Evolutionary conservation across 2,797 vertebrate genomes (phyloP), one percentile per base, ranked within the genome.

Genomic region (Amblyraja radiata): DNA sequence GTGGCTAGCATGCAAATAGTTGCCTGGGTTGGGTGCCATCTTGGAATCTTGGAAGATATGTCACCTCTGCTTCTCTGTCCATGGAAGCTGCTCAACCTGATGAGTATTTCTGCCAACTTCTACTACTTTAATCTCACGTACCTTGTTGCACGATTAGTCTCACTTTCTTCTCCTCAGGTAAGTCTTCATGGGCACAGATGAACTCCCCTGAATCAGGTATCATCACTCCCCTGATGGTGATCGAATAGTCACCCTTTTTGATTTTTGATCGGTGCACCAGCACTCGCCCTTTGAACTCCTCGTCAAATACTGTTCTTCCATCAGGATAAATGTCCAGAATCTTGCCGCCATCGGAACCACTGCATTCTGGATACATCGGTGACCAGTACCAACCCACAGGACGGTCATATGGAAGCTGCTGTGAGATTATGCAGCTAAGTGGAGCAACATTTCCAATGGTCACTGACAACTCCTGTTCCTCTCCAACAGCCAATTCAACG

Each of bases 371-470:
- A n/a, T 92, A 92, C 11, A 28, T 9, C 46, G 90, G 18, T 76
- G 90, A 74, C 90, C 90, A 92, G 10, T 92, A 92, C 90, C 90
- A 92, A 39, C 90, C 76, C 68, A 92, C 90, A 28, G 90, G 90
- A 28, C 68, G 71, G 11, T 92, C 36, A 73, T 74, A n/a, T 13
- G 90, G 71, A 76, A 92, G 68, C 21, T 92, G 71, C 23, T 39
- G 36, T n/a, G 36, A 18, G 90, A 92, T 76, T 54, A 74, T 28
- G 71, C 90, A 92, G 23, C 71, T 92, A 54, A 92, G 90, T 46
- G 25, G 0, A 28, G 39, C 90, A 92, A 58, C 39, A 76, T 54
- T 76, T 54, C 90, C 90, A 74, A 76, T 1, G 23, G 36, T 92
- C 71, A 76, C 13, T 58, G 90, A 54, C 39, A 92, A 32, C 71